phyloP scores from a whole-genome alignment of 2,113 vertebrate genomes.

The Hemiscyllium ocellatum region DNA sequence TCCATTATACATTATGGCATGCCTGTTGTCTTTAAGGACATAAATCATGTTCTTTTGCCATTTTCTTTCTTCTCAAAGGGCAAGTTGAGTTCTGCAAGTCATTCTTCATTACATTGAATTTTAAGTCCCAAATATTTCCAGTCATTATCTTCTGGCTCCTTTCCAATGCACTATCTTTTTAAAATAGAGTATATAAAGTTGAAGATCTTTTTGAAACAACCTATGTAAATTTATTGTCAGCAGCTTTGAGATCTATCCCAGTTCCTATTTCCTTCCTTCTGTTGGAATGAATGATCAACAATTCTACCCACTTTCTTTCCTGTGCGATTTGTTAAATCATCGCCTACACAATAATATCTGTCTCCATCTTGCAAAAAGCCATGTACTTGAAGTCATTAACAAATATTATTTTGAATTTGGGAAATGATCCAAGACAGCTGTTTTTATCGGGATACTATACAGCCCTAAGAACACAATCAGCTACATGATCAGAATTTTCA shows the following conservation, averaged over 20 bases:
- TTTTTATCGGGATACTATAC: too few relatives aligned
- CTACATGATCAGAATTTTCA: too few relatives aligned
- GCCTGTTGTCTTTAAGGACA: neutral
- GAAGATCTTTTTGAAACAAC: neutral
- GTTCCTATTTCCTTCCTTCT: neutral
- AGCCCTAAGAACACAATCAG: too few relatives aligned
- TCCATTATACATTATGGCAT: neutral
- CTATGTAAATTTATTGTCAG: neutral
- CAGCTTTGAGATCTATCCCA: neutral
- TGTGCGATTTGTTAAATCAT: neutral
- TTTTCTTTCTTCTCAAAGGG: neutral
- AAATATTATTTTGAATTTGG: neutral
- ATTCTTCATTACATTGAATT: neutral
- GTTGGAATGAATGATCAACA: neutral
- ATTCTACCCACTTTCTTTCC: neutral
- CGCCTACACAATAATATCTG: neutral
- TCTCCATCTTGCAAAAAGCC: neutral
- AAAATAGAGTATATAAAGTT: neutral
- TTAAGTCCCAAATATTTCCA: neutral
- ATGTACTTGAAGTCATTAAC: neutral
- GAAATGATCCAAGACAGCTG: too few relatives aligned
- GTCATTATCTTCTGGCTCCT: neutral
- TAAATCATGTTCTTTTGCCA: neutral
- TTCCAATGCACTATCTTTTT: neutral
- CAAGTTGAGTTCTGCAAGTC: neutral